Conservation (phyloP, 2,797 vertebrate species). For the Lutjanus campechanus region DNA sequence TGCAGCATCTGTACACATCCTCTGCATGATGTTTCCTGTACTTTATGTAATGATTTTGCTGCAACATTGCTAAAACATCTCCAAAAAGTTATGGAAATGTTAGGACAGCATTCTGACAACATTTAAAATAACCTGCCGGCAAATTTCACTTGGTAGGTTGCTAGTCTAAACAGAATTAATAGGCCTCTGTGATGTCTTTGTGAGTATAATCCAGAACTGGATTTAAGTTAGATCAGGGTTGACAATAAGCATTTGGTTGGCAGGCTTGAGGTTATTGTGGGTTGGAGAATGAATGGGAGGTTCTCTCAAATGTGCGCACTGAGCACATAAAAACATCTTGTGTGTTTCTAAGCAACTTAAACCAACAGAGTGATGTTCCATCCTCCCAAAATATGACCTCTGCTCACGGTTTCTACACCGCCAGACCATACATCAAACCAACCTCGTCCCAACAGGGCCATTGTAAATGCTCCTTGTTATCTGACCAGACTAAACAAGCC, state of each 20-base stretch:
- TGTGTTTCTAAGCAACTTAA: neutral
- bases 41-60: too few relatives aligned
- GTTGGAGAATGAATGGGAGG: neutral
- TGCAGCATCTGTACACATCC: too few relatives aligned
- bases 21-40: too few relatives aligned
- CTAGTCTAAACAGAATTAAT: too few relatives aligned
- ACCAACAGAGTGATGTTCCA: neutral
- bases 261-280: too few relatives aligned
- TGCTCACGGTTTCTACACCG: constrained; percentile 3
- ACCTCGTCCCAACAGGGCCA: constrained; percentile 12
- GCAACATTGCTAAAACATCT: too few relatives aligned
- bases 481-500: constrained; percentile 65
- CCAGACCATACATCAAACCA: constrained; percentile 21
- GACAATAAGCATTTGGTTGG: neutral
- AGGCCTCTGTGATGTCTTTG: too few relatives aligned
- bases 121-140: too few relatives aligned
- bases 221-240: neutral
- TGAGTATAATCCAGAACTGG: neutral
- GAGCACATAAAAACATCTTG: neutral
- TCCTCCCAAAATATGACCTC: constrained; percentile 16
- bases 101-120: too few relatives aligned
- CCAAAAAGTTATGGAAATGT: too few relatives aligned
- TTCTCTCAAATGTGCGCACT: neutral
- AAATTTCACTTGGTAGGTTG: too few relatives aligned
- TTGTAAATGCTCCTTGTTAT: constrained; percentile 59